Conservation (phyloP, 1,140 invertebrate genomes). For the Pseudomyrmex dendroicus region DNA sequence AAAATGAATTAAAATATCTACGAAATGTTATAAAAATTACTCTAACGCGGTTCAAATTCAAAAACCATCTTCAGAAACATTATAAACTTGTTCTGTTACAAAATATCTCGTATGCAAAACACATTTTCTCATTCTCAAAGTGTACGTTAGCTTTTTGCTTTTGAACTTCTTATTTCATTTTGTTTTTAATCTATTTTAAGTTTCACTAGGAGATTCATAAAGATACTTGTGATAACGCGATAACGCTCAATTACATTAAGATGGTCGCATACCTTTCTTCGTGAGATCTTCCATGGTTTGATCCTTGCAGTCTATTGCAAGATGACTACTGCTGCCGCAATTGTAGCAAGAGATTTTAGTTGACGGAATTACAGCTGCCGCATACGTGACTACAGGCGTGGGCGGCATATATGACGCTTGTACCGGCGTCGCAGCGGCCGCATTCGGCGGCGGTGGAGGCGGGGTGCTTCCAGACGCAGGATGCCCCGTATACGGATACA, state of each 20-base stretch:
- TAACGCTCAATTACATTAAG: conserved; percentile 29
- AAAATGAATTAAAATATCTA: too few relatives aligned
- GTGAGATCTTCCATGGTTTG: conserved; percentile 95
- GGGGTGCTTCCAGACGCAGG: conserved; percentile 83
- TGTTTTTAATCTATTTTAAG: background rate
- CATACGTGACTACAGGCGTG: conserved; percentile 82
- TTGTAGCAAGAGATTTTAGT: conserved; percentile 88
- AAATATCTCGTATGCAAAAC: background rate
- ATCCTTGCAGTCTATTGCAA: conserved; percentile 93
- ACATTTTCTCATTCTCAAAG: background rate
- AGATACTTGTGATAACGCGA: background rate
- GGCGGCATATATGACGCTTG: conserved; percentile 83
- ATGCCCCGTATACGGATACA: conserved; percentile 85
- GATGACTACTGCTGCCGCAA: conserved; percentile 90
- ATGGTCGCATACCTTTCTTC: conserved; percentile 85
- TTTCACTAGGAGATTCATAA: too few relatives aligned
- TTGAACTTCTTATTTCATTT: background rate
- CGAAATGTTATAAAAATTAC: too few relatives aligned
- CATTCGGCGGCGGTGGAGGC: conserved; percentile 80
- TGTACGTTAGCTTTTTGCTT: too few relatives aligned
- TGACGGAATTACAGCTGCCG: conserved; percentile 81
- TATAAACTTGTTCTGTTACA: too few relatives aligned
- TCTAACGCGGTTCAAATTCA: too few relatives aligned
- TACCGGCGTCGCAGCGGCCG: conserved; percentile 82
- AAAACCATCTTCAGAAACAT: too few relatives aligned